Percentiles rank a stretch among this genome's conserved stretches.
Conservation (phyloP, 2,113 vertebrate species). For the Castor canadensis region DNA sequence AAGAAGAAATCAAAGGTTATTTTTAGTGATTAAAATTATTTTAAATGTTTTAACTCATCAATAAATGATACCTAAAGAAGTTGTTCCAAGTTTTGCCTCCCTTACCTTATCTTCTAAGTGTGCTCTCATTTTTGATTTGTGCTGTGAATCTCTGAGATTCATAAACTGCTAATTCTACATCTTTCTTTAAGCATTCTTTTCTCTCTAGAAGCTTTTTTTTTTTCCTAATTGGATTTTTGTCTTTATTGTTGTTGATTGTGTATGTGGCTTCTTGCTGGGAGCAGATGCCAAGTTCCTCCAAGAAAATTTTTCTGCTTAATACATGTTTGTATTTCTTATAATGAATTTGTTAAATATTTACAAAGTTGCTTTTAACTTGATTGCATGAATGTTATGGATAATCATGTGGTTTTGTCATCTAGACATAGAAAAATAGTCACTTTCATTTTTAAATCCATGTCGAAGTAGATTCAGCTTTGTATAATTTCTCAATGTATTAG, state of each 20-base stretch:
- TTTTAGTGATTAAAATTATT: not conserved
- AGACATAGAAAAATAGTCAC: not conserved
- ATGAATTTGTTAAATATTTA: conserved; percentile 53
- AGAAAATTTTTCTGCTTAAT: conserved; percentile 14
- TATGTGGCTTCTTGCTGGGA: conserved; percentile 20
- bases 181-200: not conserved
- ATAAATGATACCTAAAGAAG: not conserved
- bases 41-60: not conserved
- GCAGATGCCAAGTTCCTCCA: conserved; percentile 12
- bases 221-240: not conserved
- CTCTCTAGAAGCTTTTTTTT: not conserved
- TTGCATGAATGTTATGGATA: conserved; percentile 2
- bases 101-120: not conserved
- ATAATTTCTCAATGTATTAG: not conserved
- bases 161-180: not conserved
- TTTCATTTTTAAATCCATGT: conserved; percentile 2
- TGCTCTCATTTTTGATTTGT: not conserved
- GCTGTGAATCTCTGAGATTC: not conserved
- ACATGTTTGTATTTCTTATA: conserved; percentile 9
- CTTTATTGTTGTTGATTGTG: not conserved
- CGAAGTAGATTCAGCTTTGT: not conserved
- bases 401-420: conserved; percentile 5
- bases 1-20: not conserved
- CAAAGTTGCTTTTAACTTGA: conserved; percentile 37
- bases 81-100: not conserved